Percentiles rank a stretch among this genome's conserved stretches.
These are phyloP conservation scores for Orussus abietinus DNA, from an alignment of 1,140 invertebrate species.

Conservation along the genomic window DNA sequence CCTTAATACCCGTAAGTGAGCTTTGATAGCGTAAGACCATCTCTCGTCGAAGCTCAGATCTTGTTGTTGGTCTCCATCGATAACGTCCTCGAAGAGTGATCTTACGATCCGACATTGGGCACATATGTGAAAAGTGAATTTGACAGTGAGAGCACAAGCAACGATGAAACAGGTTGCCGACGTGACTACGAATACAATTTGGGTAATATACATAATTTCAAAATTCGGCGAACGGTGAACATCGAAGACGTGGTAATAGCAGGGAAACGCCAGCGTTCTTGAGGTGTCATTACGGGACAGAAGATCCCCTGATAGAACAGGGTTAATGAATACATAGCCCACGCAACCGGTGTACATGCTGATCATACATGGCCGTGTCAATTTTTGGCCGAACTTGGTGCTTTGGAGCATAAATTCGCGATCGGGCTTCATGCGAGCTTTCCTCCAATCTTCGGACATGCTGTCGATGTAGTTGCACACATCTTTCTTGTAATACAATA, in stretches of 20 bases:
- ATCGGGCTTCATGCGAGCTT: too few relatives aligned
- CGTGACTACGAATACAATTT: constrained; percentile 21
- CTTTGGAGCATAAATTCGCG: constrained; percentile 18
- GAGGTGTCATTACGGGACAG: constrained; percentile 7
- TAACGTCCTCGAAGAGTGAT: too few relatives aligned
- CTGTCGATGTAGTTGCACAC: too few relatives aligned
- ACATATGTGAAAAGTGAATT: constrained; percentile 24
- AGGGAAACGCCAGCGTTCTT: constrained; percentile 12
- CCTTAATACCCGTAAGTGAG: too few relatives aligned
- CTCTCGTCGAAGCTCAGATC: too few relatives aligned
- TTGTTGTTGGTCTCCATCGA: too few relatives aligned
- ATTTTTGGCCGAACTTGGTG: neutral
- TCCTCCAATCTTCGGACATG: too few relatives aligned
- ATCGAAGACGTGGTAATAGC: constrained; percentile 21
- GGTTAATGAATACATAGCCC: too few relatives aligned
- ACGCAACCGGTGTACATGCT: too few relatives aligned
- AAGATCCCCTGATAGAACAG: too few relatives aligned
- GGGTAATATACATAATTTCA: constrained; percentile 23
- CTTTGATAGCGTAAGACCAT: too few relatives aligned
- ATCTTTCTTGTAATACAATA: too few relatives aligned
- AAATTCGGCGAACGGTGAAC: constrained; percentile 20
- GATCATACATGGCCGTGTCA: neutral
- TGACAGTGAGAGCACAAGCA: constrained; percentile 20
- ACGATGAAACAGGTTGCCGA: constrained; percentile 24
- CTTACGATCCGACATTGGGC: constrained; percentile 27